These are phyloP conservation scores for Tromatobia lineatoria DNA, from an alignment of 2,888 invertebrate species.

Conservation along the genomic window DNA sequence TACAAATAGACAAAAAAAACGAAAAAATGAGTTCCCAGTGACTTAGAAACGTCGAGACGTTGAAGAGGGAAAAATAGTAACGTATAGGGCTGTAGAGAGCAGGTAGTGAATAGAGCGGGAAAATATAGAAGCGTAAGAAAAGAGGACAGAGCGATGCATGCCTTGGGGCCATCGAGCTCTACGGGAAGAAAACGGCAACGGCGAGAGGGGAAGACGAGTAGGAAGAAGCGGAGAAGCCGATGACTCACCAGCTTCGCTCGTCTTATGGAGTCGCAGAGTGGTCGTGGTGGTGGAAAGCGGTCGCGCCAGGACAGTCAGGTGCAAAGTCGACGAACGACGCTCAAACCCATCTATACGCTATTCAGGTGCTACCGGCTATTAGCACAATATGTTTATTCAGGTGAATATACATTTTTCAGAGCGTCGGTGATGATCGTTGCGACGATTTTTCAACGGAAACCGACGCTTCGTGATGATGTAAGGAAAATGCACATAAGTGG, in stretches of 20 bases:
- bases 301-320: conserved; percentile 79
- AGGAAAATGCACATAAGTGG: not conserved
- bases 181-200: not conserved
- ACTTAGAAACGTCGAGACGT: conserved; percentile 5
- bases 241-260: conserved; percentile 53
- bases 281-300: conserved; percentile 57
- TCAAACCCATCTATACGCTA: conserved; percentile 52
- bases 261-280: not conserved
- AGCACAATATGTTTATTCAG: conserved; percentile 32
- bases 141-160: conserved; percentile 35
- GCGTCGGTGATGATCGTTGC: not conserved
- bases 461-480: not conserved
- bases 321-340: conserved; percentile 77
- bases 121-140: not conserved
- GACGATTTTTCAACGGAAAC: conserved; percentile 7
- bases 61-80: not conserved
- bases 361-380: conserved; percentile 28
- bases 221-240: conserved; percentile 52
- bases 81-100: not conserved
- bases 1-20: conserved; percentile 3
- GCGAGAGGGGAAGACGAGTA: conserved; percentile 25
- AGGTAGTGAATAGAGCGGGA: conserved; percentile 3
- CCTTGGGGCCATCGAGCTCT: conserved; percentile 50
- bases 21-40: not conserved
- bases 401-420: conserved; percentile 25